Base-by-base conservation (phyloP, 2,888 invertebrate species). In the Coenonympha glycerion region DNA sequence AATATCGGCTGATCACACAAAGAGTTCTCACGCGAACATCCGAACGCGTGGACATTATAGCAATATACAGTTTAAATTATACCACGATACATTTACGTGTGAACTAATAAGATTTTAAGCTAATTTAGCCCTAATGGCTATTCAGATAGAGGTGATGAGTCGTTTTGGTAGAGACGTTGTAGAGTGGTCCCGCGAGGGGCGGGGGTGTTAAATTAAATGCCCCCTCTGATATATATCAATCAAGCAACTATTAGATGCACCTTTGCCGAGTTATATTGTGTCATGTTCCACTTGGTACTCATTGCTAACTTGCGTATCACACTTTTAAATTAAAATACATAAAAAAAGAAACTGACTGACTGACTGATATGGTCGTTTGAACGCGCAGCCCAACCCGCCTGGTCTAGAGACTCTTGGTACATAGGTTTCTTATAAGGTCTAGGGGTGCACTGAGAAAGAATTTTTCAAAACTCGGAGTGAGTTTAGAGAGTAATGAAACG, bases 241-340 rank as follows among this genome's bases (percentile, higher is more conserved):
- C 79, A 79, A 67, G 59, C 42, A 57, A 66, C 70, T 72, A 76
- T 78, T 78, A 78, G 73, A 76, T 76, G 76, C 79, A 80, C 76
- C 81, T 79, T 80, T 75, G 65, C 66, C 59, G 62, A 68, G 60
- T 64, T 59, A 66, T 71, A 70, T 68, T 65, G 53, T 60, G 61
- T 13, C 63, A 11, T 57, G 60, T 62, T 76, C 65, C 66, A 24
- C 58, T 71, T 70, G 11, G 57, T 6, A 2, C 1, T 21, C 3
- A 11, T 31, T 24, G 2, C 6, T n/a, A 34, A 34, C 3, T 16
- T 13, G 15, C 1, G 5, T 16, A 3, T 34, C n/a, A n/a, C n/a
- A n/a, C n/a, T n/a, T n/a, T n/a, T n/a, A n/a, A n/a, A n/a, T n/a
- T n/a, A n/a, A n/a, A n/a, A n/a, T n/a, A n/a, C n/a, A n/a, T n/a